A percentile compares a stretch with the other conserved stretches of the same genome.
Conservation (phyloP, 2,888 invertebrate species). For the Drosophila glabriapex region DNA sequence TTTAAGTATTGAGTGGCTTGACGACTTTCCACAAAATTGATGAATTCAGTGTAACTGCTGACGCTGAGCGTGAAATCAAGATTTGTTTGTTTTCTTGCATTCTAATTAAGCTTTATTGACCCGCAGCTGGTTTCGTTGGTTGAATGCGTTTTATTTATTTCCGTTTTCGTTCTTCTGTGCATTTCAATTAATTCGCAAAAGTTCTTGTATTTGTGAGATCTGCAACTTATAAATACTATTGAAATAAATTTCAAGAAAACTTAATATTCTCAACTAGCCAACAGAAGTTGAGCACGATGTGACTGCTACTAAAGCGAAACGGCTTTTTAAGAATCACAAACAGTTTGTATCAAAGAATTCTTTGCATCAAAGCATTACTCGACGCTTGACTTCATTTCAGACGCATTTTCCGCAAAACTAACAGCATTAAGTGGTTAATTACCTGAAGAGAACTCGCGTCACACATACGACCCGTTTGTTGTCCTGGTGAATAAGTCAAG, state of each 20-base stretch:
- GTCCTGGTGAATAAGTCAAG: slow-evolving; percentile 28
- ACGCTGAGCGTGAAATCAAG: neutral
- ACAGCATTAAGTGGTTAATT: slow-evolving; percentile 24
- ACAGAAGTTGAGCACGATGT: neutral
- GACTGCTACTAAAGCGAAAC: neutral
- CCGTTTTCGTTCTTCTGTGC: neutral
- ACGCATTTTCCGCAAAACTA: neutral
- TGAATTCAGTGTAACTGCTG: neutral
- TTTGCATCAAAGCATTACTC: neutral
- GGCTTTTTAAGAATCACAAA: neutral
- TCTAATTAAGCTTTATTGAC: neutral
- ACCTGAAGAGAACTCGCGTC: slow-evolving; percentile 12
- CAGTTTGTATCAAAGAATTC: neutral
- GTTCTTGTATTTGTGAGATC: neutral
- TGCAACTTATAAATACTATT: neutral
- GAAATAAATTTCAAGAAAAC: neutral
- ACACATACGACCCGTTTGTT: slow-evolving; percentile 43
- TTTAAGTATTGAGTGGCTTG: neutral
- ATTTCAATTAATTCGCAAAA: neutral
- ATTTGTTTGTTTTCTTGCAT: neutral
- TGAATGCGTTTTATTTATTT: neutral
- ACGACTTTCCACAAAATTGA: neutral
- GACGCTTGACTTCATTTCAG: neutral
- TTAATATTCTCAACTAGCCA: neutral
- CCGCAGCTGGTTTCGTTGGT: neutral